These are phyloP conservation scores for Bufo gargarizans DNA, from an alignment of 2,113 vertebrate species.

Conservation along the genomic window DNA sequence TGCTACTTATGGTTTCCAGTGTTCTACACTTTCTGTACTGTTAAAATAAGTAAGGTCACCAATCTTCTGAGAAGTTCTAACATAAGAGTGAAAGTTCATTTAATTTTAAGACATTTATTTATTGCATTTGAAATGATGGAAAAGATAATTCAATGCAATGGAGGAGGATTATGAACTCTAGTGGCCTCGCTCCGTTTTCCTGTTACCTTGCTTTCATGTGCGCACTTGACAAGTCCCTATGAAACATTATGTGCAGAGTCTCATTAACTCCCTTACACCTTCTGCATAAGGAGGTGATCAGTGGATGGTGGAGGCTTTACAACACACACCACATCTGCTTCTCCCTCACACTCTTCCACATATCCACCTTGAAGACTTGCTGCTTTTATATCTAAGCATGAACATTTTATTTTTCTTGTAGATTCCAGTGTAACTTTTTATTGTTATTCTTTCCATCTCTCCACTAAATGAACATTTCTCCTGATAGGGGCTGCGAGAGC, in stretches of 20 bases:
- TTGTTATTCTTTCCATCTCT: slow-evolving; percentile 22
- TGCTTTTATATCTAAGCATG: slow-evolving; percentile 44
- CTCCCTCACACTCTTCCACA: slow-evolving; percentile 21
- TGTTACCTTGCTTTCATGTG: slow-evolving; percentile 34
- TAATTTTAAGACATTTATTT: not conserved
- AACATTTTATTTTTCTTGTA: not conserved
- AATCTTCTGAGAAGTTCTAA: not conserved
- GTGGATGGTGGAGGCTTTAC: slow-evolving; percentile 5
- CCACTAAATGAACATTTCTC: not conserved
- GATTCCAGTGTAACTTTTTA: slow-evolving; percentile 1
- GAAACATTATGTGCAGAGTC: slow-evolving; percentile 52
- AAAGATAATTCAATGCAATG: not conserved
- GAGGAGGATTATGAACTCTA: not conserved
- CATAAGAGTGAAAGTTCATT: not conserved
- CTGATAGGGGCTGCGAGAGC: not conserved
- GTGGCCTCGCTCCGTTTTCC: not conserved
- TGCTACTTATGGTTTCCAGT: too few relatives aligned
- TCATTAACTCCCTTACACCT: slow-evolving; percentile 52
- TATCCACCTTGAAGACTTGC: not conserved
- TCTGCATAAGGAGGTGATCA: slow-evolving; percentile 53
- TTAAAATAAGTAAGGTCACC: not conserved
- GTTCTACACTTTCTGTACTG: not conserved
- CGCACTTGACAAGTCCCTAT: slow-evolving; percentile 48
- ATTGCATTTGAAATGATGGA: not conserved
- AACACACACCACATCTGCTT: slow-evolving; percentile 26